Base-by-base conservation (phyloP, 1,140 invertebrate species). In the Aphidius ervi region DNA sequence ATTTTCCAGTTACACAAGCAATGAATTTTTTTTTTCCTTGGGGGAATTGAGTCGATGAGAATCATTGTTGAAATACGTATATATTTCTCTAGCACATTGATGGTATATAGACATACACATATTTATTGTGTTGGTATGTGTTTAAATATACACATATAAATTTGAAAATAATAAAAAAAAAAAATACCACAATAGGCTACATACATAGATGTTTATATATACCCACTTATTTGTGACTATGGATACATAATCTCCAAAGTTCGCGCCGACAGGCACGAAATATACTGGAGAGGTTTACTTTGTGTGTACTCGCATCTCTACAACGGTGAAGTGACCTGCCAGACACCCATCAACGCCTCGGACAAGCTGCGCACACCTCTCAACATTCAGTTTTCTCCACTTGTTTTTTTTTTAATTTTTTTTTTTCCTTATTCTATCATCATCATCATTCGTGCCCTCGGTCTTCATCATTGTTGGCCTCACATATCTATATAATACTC, bases 281-380 rank as follows among this genome's bases (percentile, higher is more conserved):
- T 60, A 56, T 47, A 55, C 48, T 61, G 57, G 46, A 48, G 54
- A 64, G 40, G 62, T 64, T 65, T 59, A 67, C 65, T 71, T 67
- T 41, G 63, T 52, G 52, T 67, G 63, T 66, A 50, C 58, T 58
- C 41, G 58, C 23, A 49, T 63, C 63, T 39, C 40, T 67, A 61
- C 70, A 72, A 73, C 70, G 71, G 73, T 74, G 68, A 76, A 77
- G 73, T 75, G 72, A 75, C 72, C 70, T 67, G 69, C 65, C 68
- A 75, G 73, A 72, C 73, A 68, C 69, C 67, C 69, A 76, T 76
- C 75, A 74, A 70, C 70, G 68, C 67, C 69, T 72, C 65, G 57
- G 55, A 72, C 67, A 64, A 20, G 61, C 61, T 65, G 59, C 55
- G 46, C 45, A 53, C 46, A 46, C 41, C 61, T 59, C 61, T 59